Conservation (phyloP, 2,797 vertebrate species). For the Platyrinchus mystaceus region DNA sequence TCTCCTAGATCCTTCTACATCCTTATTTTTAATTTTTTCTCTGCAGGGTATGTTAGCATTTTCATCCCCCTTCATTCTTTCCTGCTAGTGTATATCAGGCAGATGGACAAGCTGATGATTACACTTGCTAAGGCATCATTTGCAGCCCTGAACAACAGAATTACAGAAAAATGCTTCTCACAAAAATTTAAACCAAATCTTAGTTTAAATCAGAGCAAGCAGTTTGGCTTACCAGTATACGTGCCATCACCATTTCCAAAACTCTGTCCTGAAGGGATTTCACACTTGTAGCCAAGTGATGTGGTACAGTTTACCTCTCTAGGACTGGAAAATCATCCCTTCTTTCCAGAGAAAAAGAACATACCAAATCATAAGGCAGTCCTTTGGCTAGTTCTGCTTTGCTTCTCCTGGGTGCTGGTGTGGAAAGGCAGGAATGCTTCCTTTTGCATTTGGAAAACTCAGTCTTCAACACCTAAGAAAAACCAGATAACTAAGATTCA, state of each 20-base stretch:
- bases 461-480: slow-evolving; percentile 12
- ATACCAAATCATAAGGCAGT: neutral
- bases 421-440: neutral
- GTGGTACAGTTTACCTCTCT: neutral
- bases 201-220: neutral
- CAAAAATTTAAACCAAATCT: neutral
- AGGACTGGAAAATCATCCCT: neutral
- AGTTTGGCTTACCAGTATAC: neutral
- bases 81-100: neutral
- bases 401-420: neutral
- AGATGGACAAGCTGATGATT: neutral
- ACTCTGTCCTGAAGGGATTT: neutral
- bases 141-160: neutral
- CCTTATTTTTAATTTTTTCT: neutral
- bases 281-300: neutral
- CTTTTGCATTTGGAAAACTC: slow-evolving; percentile 12
- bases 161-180: neutral
- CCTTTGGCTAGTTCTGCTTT: neutral
- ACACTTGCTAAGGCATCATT: slow-evolving; percentile 2
- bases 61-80: neutral
- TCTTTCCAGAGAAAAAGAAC: neutral
- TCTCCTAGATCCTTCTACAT: neutral
- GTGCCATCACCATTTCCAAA: neutral
- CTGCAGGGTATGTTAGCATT: neutral
- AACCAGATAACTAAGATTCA: slow-evolving; percentile 18